phyloP scores from a whole-genome alignment of 1,140 invertebrate species.

The Drosophila quadrilineata region DNA sequence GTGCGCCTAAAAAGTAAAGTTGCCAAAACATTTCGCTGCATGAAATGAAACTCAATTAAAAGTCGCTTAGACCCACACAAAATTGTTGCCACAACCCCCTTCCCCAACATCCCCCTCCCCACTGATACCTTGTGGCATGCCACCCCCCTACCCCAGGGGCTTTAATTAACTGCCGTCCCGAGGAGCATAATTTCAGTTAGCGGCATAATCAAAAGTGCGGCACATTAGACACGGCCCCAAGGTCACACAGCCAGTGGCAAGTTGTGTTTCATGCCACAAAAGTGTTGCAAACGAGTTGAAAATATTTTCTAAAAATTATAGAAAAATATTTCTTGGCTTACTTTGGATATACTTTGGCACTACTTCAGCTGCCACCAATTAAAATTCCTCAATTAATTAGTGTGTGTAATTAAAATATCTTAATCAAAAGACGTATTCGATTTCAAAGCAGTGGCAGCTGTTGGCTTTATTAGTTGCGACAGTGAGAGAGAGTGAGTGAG shows the following conservation, averaged over 20 bases:
- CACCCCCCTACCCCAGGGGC: slow-evolving; percentile 3
- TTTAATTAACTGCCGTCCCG: slow-evolving; percentile 57
- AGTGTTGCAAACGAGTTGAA: too few species aligned
- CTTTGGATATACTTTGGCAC: too few species aligned
- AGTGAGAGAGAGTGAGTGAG: too few species aligned
- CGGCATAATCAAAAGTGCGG: slow-evolving; percentile 45
- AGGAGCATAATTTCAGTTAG: slow-evolving; percentile 44
- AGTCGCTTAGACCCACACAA: slow-evolving; percentile 65
- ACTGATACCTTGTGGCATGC: not conserved
- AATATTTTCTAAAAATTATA: too few species aligned
- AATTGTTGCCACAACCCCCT: slow-evolving; percentile 24
- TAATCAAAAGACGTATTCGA: too few species aligned
- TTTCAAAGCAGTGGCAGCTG: too few species aligned
- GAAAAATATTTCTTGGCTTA: too few species aligned
- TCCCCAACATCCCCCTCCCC: not conserved
- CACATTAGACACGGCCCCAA: slow-evolving; percentile 38
- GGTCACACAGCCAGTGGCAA: slow-evolving; percentile 36
- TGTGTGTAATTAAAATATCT: too few species aligned
- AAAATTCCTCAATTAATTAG: too few species aligned
- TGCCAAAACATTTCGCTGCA: slow-evolving; percentile 34
- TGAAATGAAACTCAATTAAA: slow-evolving; percentile 75
- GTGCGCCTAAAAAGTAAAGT: slow-evolving; percentile 59
- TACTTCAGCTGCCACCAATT: too few species aligned
- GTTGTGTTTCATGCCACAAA: slow-evolving; percentile 17
- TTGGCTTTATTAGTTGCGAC: too few species aligned